phyloP scores from a whole-genome alignment of 2,113 vertebrate genomes.

The Gymnorhina tibicen region DNA sequence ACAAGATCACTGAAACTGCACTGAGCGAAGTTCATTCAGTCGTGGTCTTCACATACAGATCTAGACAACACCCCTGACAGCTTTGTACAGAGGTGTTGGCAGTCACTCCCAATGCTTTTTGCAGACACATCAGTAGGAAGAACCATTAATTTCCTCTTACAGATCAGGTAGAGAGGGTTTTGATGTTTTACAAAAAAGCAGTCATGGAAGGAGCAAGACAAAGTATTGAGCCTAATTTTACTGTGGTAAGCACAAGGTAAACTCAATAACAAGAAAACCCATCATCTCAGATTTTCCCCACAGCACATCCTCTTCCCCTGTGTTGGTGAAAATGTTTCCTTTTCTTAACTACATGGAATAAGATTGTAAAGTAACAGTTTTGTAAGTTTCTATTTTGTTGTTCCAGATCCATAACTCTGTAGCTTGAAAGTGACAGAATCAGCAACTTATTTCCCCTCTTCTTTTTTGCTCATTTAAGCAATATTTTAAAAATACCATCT shows the following conservation, averaged over 20 bases:
- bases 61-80: not conserved
- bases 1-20: not conserved
- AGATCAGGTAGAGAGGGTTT: not conserved
- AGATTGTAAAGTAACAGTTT: not conserved
- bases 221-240: not conserved
- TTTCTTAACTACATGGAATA: not conserved
- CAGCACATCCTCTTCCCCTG: not conserved
- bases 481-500: not conserved
- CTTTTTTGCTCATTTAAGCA: not conserved
- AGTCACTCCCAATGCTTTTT: not conserved
- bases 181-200: not conserved
- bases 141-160: not conserved
- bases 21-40: not conserved
- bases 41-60: not conserved
- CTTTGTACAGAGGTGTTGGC: not conserved
- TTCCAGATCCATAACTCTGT: not conserved
- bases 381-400: not conserved
- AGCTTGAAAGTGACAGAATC: not conserved
- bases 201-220: not conserved
- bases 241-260: not conserved
- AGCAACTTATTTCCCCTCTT: not conserved
- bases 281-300: not conserved
- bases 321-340: not conserved
- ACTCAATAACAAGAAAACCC: not conserved
- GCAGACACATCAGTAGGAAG: not conserved